A percentile compares a stretch with the other conserved stretches of the same genome.
Conservation (phyloP, 2,113 vertebrate species). For the Setophaga coronata region DNA sequence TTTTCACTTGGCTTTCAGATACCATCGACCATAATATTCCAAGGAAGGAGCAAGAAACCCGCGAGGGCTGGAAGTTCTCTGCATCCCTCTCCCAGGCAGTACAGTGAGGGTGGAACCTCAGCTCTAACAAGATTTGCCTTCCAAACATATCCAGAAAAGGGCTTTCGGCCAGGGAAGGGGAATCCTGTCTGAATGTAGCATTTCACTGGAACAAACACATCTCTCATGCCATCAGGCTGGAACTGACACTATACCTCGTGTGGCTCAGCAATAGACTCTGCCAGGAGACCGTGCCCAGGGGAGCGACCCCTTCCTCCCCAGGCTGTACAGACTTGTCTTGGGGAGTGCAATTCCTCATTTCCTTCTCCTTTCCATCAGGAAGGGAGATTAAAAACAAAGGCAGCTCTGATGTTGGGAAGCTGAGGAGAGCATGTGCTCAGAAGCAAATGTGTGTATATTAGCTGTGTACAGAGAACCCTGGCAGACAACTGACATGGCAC, state of each 20-base stretch:
- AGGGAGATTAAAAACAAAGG: background rate
- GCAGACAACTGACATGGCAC: slow-evolving; percentile 5
- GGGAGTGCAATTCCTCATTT: background rate
- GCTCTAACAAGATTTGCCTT: slow-evolving; percentile 73
- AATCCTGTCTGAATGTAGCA: slow-evolving; percentile 82
- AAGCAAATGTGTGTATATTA: slow-evolving; percentile 20
- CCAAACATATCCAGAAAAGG: slow-evolving; percentile 52
- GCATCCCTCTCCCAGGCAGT: slow-evolving; percentile 4
- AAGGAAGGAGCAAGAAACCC: slow-evolving; percentile 35
- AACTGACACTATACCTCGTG: slow-evolving; percentile 27
- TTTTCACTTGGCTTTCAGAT: slow-evolving; percentile 75
- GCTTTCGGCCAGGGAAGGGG: slow-evolving; percentile 54
- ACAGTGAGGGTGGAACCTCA: background rate
- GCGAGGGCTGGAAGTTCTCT: background rate
- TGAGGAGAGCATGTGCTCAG: background rate
- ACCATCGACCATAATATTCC: slow-evolving; percentile 89
- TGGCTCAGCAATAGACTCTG: slow-evolving; percentile 24
- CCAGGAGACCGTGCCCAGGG: background rate
- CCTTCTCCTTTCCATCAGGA: background rate
- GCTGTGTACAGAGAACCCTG: slow-evolving; percentile 55
- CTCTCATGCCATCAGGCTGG: slow-evolving; percentile 42
- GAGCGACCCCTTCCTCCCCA: background rate
- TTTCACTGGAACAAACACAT: slow-evolving; percentile 69
- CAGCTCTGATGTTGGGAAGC: slow-evolving; percentile 18
- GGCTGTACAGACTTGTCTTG: background rate